Conservation (phyloP, 2,113 vertebrate genomes). For the Oncorhynchus tshawytscha region DNA sequence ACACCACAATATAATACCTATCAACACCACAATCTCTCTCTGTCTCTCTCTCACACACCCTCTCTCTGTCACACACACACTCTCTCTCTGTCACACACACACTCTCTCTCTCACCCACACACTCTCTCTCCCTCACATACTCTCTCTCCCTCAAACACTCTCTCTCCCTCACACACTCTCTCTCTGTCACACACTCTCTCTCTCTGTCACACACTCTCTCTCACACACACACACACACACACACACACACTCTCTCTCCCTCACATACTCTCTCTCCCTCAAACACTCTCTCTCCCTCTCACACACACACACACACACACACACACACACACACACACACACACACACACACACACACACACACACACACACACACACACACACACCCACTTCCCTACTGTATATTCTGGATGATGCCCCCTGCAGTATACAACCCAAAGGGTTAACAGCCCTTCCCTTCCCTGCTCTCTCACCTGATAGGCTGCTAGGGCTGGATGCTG, state of each 20-base stretch:
- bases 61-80: neutral
- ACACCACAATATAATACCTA: too few species aligned
- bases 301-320: neutral
- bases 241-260: neutral
- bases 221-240: too few species aligned
- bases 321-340: constrained; percentile 10
- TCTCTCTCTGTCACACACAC: neutral
- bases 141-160: too few species aligned
- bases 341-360: constrained; percentile 2
- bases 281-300: neutral
- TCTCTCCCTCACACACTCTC: too few species aligned
- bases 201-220: too few species aligned
- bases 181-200: too few species aligned
- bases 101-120: constrained; percentile 10
- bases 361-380: neutral
- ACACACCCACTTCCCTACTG: neutral
- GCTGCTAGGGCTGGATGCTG: constrained; percentile 56
- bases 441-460: constrained; percentile 47
- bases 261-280: neutral
- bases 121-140: too few species aligned
- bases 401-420: constrained; percentile 39
- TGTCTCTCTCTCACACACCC: neutral
- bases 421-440: constrained; percentile 61
- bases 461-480: constrained; percentile 50
- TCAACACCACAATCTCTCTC: too few species aligned